A percentile compares a stretch with the other conserved stretches of the same genome.
Conservation (phyloP, 1,140 invertebrate genomes). For the Drosophila navojoa region DNA sequence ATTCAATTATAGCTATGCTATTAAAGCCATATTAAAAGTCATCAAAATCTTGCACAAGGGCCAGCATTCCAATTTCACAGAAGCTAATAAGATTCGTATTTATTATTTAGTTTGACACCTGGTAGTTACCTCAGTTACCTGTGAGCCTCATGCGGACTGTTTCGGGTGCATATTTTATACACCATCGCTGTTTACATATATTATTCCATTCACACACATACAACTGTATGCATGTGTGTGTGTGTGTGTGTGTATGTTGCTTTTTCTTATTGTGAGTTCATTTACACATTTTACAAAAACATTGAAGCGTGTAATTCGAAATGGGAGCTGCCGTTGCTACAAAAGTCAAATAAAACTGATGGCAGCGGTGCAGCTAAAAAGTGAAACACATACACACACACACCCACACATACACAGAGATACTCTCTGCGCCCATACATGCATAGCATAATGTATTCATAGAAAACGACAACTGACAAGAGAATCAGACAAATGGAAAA, state of each 20-base stretch:
- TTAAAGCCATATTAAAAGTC: slow-evolving; percentile 44
- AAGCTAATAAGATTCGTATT: slow-evolving; percentile 50
- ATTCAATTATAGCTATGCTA: slow-evolving; percentile 52
- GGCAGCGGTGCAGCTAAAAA: slow-evolving; percentile 44
- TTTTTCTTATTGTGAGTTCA: slow-evolving; percentile 64
- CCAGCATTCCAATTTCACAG: slow-evolving; percentile 23
- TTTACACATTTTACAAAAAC: slow-evolving; percentile 77
- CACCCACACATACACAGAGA: not conserved
- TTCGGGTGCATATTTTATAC: slow-evolving; percentile 72
- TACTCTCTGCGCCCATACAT: not conserved
- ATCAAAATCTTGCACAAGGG: slow-evolving; percentile 16
- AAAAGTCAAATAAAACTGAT: slow-evolving; percentile 59
- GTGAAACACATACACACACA: slow-evolving; percentile 12
- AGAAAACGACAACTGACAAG: slow-evolving; percentile 78
- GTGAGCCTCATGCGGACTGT: slow-evolving; percentile 43
- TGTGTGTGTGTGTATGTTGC: slow-evolving; percentile 15
- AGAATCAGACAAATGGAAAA: slow-evolving; percentile 74
- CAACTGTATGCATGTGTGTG: not conserved
- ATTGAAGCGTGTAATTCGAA: slow-evolving; percentile 70
- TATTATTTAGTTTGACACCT: slow-evolving; percentile 77
- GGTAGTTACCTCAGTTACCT: slow-evolving; percentile 15
- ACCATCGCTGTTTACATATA: slow-evolving; percentile 70
- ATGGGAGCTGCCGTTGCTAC: slow-evolving; percentile 36
- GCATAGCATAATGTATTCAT: slow-evolving; percentile 67
- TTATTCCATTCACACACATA: slow-evolving; percentile 42